A percentile compares a stretch with the other conserved stretches of the same genome.
Evolutionary conservation across 2,113 vertebrate genomes (phyloP).

Genomic region (Circaetus gallicus): DNA sequence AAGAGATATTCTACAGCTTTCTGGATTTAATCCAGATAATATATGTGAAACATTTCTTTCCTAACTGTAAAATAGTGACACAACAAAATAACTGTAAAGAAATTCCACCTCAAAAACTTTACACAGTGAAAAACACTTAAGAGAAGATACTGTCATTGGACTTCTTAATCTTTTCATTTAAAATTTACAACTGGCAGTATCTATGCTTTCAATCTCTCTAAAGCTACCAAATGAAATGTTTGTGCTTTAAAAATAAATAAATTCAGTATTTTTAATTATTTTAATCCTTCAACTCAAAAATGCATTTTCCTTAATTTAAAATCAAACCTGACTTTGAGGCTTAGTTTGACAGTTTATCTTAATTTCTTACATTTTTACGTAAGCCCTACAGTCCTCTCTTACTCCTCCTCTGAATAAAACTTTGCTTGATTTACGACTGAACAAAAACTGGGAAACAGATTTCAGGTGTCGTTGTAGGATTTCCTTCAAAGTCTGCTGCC

Average conservation of each 20-base stretch:
- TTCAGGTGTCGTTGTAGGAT: not conserved
- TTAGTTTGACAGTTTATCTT: not conserved
- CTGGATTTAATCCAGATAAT: not conserved
- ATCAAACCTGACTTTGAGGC: not conserved
- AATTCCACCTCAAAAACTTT: not conserved
- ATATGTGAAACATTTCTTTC: not conserved
- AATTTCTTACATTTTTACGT: not conserved
- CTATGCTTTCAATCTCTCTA: not conserved
- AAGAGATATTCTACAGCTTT: not conserved
- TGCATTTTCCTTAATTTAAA: not conserved
- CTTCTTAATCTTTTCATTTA: not conserved
- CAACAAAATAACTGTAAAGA: not conserved
- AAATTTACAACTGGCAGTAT: not conserved
- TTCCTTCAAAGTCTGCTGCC: not conserved
- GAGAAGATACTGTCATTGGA: not conserved
- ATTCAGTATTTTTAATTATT: not conserved
- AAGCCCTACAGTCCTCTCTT: not conserved
- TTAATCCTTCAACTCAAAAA: not conserved
- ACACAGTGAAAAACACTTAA: not conserved
- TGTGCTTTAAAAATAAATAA: not conserved
- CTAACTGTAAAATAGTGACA: not conserved
- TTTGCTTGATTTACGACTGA: not conserved
- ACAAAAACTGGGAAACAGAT: not conserved
- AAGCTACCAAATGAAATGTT: not conserved
- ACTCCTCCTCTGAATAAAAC: not conserved